Evolutionary conservation across 1,140 invertebrate genomes (phyloP), one percentile per base, ranked within the genome.

Genomic region (Bombus balteatus): DNA sequence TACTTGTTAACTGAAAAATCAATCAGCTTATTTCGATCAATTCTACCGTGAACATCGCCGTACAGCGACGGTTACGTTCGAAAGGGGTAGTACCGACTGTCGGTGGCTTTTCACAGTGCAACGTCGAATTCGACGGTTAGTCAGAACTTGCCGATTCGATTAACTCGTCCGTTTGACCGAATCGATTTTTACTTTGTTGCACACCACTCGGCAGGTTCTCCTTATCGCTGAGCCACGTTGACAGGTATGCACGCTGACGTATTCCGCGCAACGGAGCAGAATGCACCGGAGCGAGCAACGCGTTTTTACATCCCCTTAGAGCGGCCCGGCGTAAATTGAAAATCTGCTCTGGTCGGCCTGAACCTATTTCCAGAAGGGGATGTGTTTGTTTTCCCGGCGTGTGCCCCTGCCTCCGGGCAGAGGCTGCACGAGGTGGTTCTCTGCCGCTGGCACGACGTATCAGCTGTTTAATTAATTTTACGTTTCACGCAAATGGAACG

Each of bases 381-480:
- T 68, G 75, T 83, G 87, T 89, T 87, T 91, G 82, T 89, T 91
- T 91, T 89, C 78, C 89, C 86, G 65, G 43, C 18, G 73, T 34
- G 47, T 81, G 25, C 78, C 85, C 73, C 39, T 47, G 68, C 80
- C 89, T 84, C 39, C 78, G 62, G 79, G 75, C 81, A n/a, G 57
- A n/a, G 43, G 34, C 59, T 18, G 74, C 70, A 32, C 66, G 74
- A 72, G 66, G 41, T 85, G 41, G 75, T 66, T 75, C 79, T 74
- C 66, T 86, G 74, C 41, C 83, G 47, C 43, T 47, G 39, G 74
- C 85, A 80, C 68, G 47, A 79, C 70, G 70, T 87, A 92, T 93
- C 91, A 89, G 92, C 91, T 93, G 90, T 93, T 93, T 93, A 93
- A 93, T 93, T 93, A 93, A 93, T 93, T 93, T 91, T 74, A 90